Evolutionary conservation across 1,140 invertebrate species (phyloP), one percentile per base, ranked within the genome.

Genomic region (Microplitis demolitor): DNA sequence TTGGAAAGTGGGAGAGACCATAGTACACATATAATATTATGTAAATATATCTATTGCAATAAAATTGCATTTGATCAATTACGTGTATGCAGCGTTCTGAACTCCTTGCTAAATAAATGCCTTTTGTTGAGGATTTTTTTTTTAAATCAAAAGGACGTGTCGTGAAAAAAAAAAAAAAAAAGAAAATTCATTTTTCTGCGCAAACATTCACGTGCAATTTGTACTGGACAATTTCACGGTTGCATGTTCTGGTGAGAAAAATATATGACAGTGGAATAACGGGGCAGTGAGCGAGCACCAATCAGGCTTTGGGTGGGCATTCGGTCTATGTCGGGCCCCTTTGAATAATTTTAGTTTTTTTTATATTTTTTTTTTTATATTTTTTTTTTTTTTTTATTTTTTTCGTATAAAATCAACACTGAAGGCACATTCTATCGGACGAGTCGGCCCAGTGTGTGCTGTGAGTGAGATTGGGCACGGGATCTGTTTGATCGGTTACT

Each of bases 351-450:
- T 87, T 87, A 87, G 86, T 87, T 84, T 90, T 89, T 90, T 89
- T 89, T 89, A 91, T 91, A 33, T 45, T 13, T 72, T 72, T 72
- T 63, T 72, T 66, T 90, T 89, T 90, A n/a, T n/a, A n/a, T n/a
- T n/a, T 45, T 45, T 45, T 45, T 45, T 89, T 88, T 89, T 91
- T 91, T 92, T 39, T 56, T 90, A 89, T 90, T 89, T 89, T 90
- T 91, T 91, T 92, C 90, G 91, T 93, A 93, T 92, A 93, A 93
- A 91, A 91, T 91, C 90, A 91, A 93, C 91, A 92, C 91, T 91
- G 92, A 94, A 94, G 92, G 92, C 92, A 93, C 92, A 93, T 93
- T 91, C 92, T 92, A 92, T 93, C 93, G 92, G 93, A 93, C 92
- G 92, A 93, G 91, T 90, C 92, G 92, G 92, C 92, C 92, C 91